Base-by-base conservation (phyloP, 2,888 invertebrate species). In the Oscheius sp. region DNA sequence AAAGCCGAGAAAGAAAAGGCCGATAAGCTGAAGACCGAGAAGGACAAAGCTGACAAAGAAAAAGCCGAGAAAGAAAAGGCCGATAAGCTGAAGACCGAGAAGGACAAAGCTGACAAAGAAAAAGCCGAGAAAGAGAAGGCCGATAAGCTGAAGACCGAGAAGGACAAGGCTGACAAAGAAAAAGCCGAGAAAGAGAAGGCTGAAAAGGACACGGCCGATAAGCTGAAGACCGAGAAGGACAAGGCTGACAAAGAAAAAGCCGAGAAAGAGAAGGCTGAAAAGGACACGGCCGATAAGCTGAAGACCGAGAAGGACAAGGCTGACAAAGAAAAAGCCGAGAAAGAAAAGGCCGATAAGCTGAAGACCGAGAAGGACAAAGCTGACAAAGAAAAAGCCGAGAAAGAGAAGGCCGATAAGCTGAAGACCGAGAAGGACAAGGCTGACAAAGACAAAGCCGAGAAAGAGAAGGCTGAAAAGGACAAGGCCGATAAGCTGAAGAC, bases 331-430 rank as follows among this genome's bases (percentile, higher is more conserved):
- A 51, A 51, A 32, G 30, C 30, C 30, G 51, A 51, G 5, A 51
- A 51, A 32, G 28, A 28, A 8, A 51, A 51, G 51, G 28, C 30
- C 20, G 51, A 51, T 3, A 51, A 51, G 30, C n/a, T 17, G 51
- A 51, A 51, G 51, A 14, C 51, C 32, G 51, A 51, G 51, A 51
- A 51, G 51, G 51, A 51, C 17, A 51, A 51, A 32, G 51, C 51
- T 6, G 51, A 51, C 30, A 51, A 51, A 28, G 51, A 51, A 14
- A 51, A 51, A 32, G 51, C 32, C 30, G 51, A 50, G 22, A 50
- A 50, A 26, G 22, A 22, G 9, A 50, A 50, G 26, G 22, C 26
- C 24, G 50, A 28, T 12, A 47, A 47, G 47, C 22, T 24, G 2
- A 51, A 51, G 51, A 6, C 33, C 32, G 51, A 51, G 5, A 51